Percentiles rank a stretch among this genome's conserved stretches.
phyloP scores from a whole-genome alignment of 2,888 invertebrate species.

The Harmothoe impar region DNA sequence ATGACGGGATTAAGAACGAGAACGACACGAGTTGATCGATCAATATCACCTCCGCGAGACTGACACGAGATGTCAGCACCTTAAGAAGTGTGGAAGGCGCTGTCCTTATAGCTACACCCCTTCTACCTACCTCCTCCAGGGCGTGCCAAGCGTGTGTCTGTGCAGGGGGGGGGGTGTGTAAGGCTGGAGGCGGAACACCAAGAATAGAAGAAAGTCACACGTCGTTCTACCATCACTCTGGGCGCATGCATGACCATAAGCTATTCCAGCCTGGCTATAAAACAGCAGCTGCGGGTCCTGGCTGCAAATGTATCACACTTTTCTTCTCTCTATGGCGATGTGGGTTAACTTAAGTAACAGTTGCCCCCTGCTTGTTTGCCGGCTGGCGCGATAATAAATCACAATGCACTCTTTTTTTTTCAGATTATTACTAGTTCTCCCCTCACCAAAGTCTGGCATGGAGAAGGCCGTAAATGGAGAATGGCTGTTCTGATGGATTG shows the following conservation, averaged over 20 bases:
- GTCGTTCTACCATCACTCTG: background rate
- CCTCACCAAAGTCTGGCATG: background rate
- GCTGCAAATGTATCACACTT: background rate
- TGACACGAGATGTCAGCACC: conserved; percentile 10
- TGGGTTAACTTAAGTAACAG: background rate
- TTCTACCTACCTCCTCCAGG: background rate
- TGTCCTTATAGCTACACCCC: too few species aligned
- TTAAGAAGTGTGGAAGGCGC: background rate
- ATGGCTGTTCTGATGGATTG: conserved; percentile 13
- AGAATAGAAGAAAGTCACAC: background rate
- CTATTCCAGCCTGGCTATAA: background rate
- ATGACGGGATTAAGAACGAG: conserved; percentile 39
- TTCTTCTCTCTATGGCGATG: background rate
- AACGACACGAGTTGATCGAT: conserved; percentile 15
- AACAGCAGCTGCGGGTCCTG: background rate
- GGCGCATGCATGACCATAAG: background rate
- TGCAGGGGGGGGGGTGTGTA: background rate
- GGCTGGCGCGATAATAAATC: background rate
- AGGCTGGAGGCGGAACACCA: too few species aligned
- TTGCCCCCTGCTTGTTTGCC: background rate
- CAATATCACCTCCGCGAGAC: conserved; percentile 1
- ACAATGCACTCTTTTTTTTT: background rate
- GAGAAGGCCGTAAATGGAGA: conserved; percentile 3
- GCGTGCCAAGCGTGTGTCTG: background rate
- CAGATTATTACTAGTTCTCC: too few species aligned